These are phyloP conservation scores for Drosophila melanosoma DNA, from an alignment of 2,888 invertebrate species.

Conservation along the genomic window DNA sequence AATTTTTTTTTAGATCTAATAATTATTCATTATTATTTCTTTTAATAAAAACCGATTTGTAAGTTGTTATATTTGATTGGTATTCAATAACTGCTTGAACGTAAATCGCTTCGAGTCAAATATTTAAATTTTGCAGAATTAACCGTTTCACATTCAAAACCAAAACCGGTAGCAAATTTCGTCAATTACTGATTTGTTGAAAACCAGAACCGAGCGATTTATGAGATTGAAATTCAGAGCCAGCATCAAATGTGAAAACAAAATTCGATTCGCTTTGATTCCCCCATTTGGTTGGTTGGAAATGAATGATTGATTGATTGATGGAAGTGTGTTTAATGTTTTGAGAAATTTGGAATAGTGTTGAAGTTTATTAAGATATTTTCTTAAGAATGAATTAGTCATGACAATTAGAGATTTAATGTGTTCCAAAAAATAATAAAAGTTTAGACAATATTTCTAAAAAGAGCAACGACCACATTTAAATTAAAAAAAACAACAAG, in stretches of 20 bases:
- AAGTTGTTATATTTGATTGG: background rate
- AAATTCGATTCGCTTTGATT: background rate
- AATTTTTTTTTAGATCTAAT: too few relatives aligned
- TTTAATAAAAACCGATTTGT: background rate
- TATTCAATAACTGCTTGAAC: background rate
- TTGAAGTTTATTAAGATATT: background rate
- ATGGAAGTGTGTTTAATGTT: background rate
- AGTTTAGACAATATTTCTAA: background rate
- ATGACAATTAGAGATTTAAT: background rate
- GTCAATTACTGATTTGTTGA: background rate
- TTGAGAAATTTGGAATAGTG: background rate
- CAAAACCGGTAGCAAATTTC: background rate
- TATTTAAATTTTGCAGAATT: background rate
- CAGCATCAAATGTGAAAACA: background rate
- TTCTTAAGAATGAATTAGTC: background rate
- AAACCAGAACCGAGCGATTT: background rate
- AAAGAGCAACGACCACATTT: fast-evolving
- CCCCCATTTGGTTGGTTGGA: background rate
- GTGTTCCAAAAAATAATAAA: background rate
- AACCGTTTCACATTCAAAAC: background rate
- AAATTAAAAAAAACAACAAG: background rate
- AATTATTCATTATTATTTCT: too few relatives aligned
- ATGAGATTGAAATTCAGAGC: background rate
- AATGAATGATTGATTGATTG: background rate
- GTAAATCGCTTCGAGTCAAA: background rate